Evolutionary conservation across 30 jellyfish, hydroid and myxozoan genomes (phyloP), one percentile per base, ranked within the genome.

Genomic region (Mastigias papua): DNA sequence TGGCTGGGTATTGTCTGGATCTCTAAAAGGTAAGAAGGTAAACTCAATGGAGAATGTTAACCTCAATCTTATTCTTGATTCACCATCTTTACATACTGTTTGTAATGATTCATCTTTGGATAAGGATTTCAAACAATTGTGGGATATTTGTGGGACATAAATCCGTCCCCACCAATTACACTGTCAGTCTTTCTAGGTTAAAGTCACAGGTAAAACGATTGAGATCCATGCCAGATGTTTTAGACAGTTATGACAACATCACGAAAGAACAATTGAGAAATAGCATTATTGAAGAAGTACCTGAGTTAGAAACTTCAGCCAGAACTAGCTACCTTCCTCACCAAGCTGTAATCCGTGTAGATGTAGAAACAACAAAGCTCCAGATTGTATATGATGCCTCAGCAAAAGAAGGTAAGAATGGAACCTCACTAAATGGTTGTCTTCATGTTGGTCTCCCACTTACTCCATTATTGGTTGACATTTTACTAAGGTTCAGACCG

Each of bases 111-210:
- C 51, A 76, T 13, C n/a, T 42, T 72, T 72, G 29, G 81, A 73
- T 0, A 63, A 37, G 62, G 61, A 35, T 30, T 2, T 74, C 22
- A 70, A 86, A 20, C 32, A 66, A 58, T 58, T 75, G 76, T 87
- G 86, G 96, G 86, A 87, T 46, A 68, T 87, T 27, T 80, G 89
- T 64, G 19, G 95, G 84, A 21, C 90, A 87, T 37, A 57, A 57
- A 6, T 86, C 96, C 0, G 16, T 79, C 0, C 90, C 80, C 27
- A 27, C 69, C 17, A 58, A 79, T 32, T 79, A 58, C 54, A 4
- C 54, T 42, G 54, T 42, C 13, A 42, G 54, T 42, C 54, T 42
- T 42, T 42, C 54, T 42, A 42, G 54, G 13, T 42, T 42, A 15
- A 42, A 42, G 54, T 42, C 54, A 42, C 54, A 42, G 54, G 13